Base-by-base conservation (phyloP, 2,797 vertebrate species). In the Gorsachius magnificus region DNA sequence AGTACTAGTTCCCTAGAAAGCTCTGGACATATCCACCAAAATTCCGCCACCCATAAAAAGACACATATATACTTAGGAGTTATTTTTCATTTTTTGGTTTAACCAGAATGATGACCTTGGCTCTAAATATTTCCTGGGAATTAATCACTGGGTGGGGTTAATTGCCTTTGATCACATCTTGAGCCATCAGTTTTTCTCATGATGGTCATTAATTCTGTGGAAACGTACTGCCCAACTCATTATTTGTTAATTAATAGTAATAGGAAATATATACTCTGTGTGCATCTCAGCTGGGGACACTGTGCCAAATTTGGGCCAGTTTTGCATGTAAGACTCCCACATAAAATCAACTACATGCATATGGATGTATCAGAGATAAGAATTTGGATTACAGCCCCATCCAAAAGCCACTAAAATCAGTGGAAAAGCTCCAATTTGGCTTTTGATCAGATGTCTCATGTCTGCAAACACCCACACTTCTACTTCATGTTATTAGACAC, bases 61-160 rank as follows among this genome's bases (percentile, higher is more conserved):
- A 78, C 1, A 5, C 0, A 2, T 2, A 6, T 15, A 25, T n/a
- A 33, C 35, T 50, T 22, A 18, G 4, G n/a, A 38, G 10, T 72
- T 92, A 54, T 60, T 83, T 60, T 86, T 81, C 43, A 54, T 84
- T 83, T 60, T 80, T 81, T 2, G 1, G 35, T 86, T 94, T 79
- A 79, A 87, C 36, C 20, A 63, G 13, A 89, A 56, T 71, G 81
- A 87, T 43, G 54, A 87, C 50, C 58, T 90, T 91, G 74, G 75
- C 46, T 33, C 53, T 69, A 89, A 94, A 38, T 41, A 77, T 79
- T 90, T 95, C 68, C 81, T 65, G 57, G 21, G 26, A 89, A 82
- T 93, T 94, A 93, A 94, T 86, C 48, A 84, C 21, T 91, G 60
- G 79, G 80, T 96, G 74, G 63, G 35, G 58, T 89, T 94, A 94